Conservation (phyloP, 1,140 invertebrate species). For the Drosophila tsacasi region DNA sequence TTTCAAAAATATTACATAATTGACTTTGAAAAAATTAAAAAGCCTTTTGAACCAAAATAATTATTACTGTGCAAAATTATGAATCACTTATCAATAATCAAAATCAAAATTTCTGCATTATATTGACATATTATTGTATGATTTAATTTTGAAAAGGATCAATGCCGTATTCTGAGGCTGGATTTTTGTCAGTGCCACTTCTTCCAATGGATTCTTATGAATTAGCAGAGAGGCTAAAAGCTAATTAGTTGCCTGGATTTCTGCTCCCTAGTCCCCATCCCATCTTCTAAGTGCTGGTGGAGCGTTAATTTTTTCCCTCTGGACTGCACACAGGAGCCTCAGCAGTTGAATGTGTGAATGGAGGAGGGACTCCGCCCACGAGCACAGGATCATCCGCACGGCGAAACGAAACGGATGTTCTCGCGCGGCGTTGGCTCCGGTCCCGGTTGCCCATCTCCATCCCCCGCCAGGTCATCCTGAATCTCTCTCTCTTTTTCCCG, state of each 20-base stretch:
- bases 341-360: constrained; percentile 20
- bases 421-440: constrained; percentile 56
- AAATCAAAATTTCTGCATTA: not conserved
- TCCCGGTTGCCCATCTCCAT: constrained; percentile 17
- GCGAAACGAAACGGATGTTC: constrained; percentile 72
- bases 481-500: constrained; percentile 33
- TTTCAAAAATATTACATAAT: not conserved
- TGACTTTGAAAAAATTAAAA: not conserved
- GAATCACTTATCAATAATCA: not conserved
- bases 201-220: constrained; percentile 46
- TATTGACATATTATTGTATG: not conserved
- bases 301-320: constrained; percentile 61
- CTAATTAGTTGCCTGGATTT: constrained; percentile 72
- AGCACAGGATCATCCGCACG: constrained; percentile 69
- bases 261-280: not conserved
- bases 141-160: not conserved
- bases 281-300: constrained; percentile 13
- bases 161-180: too few relatives aligned
- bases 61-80: too few relatives aligned
- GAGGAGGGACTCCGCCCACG: constrained; percentile 1
- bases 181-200: constrained; percentile 15
- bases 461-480: constrained; percentile 38
- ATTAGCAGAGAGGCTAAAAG: constrained; percentile 66
- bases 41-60: not conserved
- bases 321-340: constrained; percentile 47